phyloP scores from a whole-genome alignment of 2,888 invertebrate genomes.

The Seladonia tumulorum region DNA sequence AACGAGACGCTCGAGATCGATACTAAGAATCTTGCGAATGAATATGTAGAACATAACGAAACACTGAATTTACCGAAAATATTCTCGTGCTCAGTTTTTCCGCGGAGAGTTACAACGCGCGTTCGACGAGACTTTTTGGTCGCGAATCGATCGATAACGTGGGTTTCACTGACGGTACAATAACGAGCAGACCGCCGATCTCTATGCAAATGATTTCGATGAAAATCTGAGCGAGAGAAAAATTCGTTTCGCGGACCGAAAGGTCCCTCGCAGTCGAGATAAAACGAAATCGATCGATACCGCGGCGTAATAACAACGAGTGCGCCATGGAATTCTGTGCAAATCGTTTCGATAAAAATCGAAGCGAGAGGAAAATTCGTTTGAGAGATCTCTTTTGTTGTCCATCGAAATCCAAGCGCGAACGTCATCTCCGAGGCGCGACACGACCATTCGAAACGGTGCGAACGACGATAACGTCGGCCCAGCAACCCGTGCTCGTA shows the following conservation, averaged over 20 bases:
- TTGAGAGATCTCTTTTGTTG: no score
- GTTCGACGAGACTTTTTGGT: no score
- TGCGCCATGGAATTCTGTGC: not conserved
- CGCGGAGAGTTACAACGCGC: no score
- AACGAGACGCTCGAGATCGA: not conserved
- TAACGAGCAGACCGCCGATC: not conserved
- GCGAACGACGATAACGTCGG: not conserved
- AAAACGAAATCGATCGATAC: not conserved
- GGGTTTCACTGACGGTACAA: not conserved
- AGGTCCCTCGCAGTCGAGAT: not conserved
- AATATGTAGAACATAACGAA: not conserved
- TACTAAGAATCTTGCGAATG: not conserved
- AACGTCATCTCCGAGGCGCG: not conserved
- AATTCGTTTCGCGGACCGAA: not conserved
- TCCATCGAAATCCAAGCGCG: no score
- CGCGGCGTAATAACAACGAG: not conserved
- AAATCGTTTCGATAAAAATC: not conserved
- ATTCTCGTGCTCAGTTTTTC: not conserved
- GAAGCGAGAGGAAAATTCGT: not conserved
- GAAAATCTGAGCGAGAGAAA: not conserved
- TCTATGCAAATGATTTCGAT: not conserved
- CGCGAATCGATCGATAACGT: not conserved
- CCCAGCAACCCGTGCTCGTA: constrained; percentile 32
- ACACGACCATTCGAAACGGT: not conserved
- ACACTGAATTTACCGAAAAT: not conserved